Percentiles rank a stretch among this genome's conserved stretches.
phyloP scores from a whole-genome alignment of 1,140 invertebrate genomes.

The Dreissena rostriformis region DNA sequence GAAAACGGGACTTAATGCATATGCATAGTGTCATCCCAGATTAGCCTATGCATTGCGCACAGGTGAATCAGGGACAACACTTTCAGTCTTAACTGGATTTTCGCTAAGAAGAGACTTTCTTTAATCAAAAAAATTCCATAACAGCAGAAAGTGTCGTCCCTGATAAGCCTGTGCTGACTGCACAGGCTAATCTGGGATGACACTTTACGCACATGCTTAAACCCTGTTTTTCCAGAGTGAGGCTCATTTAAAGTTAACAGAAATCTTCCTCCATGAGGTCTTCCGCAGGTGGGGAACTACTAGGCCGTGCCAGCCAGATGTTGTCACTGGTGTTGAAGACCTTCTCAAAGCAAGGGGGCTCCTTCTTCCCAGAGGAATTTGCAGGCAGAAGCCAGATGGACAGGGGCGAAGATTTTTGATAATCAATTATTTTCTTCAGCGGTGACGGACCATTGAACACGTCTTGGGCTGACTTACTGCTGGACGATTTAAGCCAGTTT shows the following conservation, averaged over 20 bases:
- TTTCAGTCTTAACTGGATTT: too few species aligned
- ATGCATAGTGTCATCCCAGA: too few species aligned
- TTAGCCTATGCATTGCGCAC: too few species aligned
- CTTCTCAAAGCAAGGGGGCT: slow-evolving; percentile 24
- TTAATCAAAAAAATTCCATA: too few species aligned
- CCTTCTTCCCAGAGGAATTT: background rate
- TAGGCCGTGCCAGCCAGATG: slow-evolving; percentile 5
- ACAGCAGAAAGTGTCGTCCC: too few species aligned
- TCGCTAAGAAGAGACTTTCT: too few species aligned
- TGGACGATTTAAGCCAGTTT: slow-evolving; percentile 29
- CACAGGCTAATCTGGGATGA: too few species aligned
- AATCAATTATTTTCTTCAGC: slow-evolving; percentile 23
- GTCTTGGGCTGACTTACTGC: background rate
- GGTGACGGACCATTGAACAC: slow-evolving; percentile 3
- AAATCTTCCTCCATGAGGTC: slow-evolving; percentile 38
- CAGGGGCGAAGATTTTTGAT: slow-evolving; percentile 12
- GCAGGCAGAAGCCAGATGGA: slow-evolving; percentile 35
- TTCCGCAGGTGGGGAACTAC: background rate
- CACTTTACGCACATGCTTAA: too few species aligned
- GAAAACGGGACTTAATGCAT: too few species aligned
- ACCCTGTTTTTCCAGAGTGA: background rate
- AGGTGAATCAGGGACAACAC: too few species aligned
- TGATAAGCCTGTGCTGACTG: too few species aligned
- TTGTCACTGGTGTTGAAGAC: background rate
- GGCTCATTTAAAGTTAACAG: slow-evolving; percentile 2